Percentiles rank a stretch among this genome's conserved stretches.
These are phyloP conservation scores for Rhagoletis zephyria DNA, from an alignment of 1,140 invertebrate genomes.

Conservation along the genomic window DNA sequence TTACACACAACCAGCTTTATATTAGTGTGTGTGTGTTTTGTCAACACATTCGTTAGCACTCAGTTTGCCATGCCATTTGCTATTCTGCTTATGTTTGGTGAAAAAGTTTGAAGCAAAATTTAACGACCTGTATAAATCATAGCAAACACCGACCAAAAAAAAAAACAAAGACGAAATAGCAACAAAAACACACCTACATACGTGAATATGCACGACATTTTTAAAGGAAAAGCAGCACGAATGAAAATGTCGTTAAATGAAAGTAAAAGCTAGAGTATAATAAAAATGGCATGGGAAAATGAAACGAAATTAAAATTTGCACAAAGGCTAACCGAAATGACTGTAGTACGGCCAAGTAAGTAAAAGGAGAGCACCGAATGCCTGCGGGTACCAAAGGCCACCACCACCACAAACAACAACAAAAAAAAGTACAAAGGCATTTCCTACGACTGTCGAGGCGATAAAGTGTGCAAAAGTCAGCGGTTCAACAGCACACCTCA, in stretches of 20 bases:
- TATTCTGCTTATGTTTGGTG: background rate
- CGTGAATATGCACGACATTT: background rate
- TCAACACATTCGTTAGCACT: background rate
- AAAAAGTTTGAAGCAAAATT: conserved; percentile 31
- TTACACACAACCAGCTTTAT: background rate
- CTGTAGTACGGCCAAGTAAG: background rate
- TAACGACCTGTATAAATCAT: conserved; percentile 48
- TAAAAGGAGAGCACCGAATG: background rate
- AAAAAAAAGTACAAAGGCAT: background rate
- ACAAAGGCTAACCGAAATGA: conserved; percentile 31
- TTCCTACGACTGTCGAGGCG: background rate
- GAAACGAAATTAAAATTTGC: conserved; percentile 42
- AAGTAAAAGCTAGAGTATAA: conserved; percentile 18
- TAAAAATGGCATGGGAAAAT: conserved; percentile 22
- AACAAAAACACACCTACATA: background rate
- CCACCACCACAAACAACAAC: background rate
- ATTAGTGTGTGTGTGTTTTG: background rate
- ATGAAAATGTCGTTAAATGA: conserved; percentile 10
- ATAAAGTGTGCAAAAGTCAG: background rate
- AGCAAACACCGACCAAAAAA: background rate
- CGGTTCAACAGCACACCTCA: background rate
- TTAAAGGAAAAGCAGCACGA: background rate
- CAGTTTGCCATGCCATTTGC: too few relatives aligned
- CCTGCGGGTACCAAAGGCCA: background rate
- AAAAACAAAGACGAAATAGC: background rate